Base-by-base conservation (phyloP, 2,888 invertebrate species). In the Tuta absoluta region DNA sequence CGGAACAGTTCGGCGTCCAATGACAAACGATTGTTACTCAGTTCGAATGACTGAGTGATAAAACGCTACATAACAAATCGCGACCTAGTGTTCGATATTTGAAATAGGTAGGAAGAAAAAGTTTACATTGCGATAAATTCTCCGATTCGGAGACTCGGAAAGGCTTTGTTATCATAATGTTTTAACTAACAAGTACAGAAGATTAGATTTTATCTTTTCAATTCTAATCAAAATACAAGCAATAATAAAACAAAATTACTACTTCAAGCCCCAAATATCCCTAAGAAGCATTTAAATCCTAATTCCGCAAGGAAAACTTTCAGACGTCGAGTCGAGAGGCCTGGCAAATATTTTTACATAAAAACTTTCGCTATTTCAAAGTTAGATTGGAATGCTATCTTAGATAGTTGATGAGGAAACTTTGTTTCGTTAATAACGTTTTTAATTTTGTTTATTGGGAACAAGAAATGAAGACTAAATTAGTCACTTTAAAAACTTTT, bases 381-480 rank as follows among this genome's bases (percentile, higher is more conserved):
- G 86, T 86, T 87, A 85, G 81, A 87, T 87, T 86, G 82, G 76
- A 76, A 75, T 71, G 75, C 69, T 71, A 72, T 74, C 73, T 76
- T 75, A 73, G 75, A 81, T 83, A 82, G 82, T 83, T 80, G 78
- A 75, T 68, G 75, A 75, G 71, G 64, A 67, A 70, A 66, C 64
- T 67, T 73, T 75, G 71, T 74, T 74, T 75, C 71, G 71, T 70
- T 74, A 76, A 75, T 72, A 79, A 75, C 76, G 72, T 77, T 79
- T 79, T 75, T 77, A 78, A 81, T 76, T 77, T 67, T 69, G 67
- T 75, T 72, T 69, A 59, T 59, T 63, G 67, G 64, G 65, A 56
- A 65, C 64, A 62, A 72, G 66, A 67, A 69, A 66, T 64, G 62
- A 66, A 51, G 66, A 59, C 67, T 64, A 62, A 67, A 71, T 69